phyloP scores from a whole-genome alignment of 2,113 vertebrate genomes.

The Rhadina sibilatrix region DNA sequence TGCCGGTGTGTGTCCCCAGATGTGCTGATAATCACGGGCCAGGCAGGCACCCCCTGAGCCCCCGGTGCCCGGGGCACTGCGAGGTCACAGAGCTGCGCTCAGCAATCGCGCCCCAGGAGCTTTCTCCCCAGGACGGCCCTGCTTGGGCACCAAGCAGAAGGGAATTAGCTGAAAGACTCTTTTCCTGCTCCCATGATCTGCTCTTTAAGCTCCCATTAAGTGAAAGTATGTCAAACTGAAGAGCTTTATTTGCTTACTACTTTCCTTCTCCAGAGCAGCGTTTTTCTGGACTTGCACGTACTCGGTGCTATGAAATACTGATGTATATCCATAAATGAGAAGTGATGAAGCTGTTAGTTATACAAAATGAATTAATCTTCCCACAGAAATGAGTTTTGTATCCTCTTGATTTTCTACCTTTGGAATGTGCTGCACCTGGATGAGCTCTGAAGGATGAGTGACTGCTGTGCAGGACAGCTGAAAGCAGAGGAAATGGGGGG shows the following conservation, averaged over 20 bases:
- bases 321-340: neutral
- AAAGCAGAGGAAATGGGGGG: neutral
- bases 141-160: neutral
- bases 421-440: neutral
- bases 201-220: neutral
- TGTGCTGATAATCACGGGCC: neutral
- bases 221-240: neutral
- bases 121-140: neutral
- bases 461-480: constrained; percentile 9
- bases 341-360: neutral
- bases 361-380: neutral
- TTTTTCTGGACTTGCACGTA: neutral
- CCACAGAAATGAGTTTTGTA: neutral
- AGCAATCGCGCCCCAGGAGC: neutral
- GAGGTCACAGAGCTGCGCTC: accelerated
- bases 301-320: neutral
- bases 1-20: neutral
- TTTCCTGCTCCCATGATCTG: neutral
- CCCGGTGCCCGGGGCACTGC: neutral
- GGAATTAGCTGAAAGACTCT: neutral
- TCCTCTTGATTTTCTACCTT: neutral
- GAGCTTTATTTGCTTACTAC: neutral
- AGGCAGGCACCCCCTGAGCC: neutral
- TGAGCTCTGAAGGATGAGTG: neutral
- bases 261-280: neutral